Base-by-base conservation (phyloP, 1,140 invertebrate genomes). In the Cydia splendana region DNA sequence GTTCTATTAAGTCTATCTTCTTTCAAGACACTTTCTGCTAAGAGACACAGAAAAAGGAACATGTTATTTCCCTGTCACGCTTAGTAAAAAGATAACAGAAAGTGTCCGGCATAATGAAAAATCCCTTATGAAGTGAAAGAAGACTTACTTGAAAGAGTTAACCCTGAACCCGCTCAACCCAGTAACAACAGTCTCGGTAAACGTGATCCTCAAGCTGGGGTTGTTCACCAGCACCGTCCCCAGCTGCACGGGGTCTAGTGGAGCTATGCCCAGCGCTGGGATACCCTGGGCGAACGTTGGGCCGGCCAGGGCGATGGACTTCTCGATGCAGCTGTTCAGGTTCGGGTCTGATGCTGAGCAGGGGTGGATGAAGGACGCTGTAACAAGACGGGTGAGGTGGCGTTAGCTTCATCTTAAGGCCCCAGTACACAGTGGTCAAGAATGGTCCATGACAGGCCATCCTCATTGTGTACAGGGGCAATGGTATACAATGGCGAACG, bases 301-400 rank as follows among this genome's bases (percentile, higher is more conserved):
- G 5, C 92, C 88, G 2, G 90, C 88, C 1, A 75, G 78, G 5
- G 90, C 77, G 7, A 94, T 90, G 10, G 90, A 87, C 45, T 91
- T 86, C 62, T 92, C 82, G 0, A 95, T 84, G 78, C 95, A 95
- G 76, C 93, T 85, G 80, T 91, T 91, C 9, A 95, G 77, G 1
- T 94, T 86, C 0, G 93, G 93, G 77, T 94, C 94, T 28, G 92
- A 92, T 67, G 88, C 86, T 15, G 91, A 91, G 83, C 95, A 95
- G 12, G 93, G 80, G 30, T 88, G 91, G 45, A 95, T 91, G 87
- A 93, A 95, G 0, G 92, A 85, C 4, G 95, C 95, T 95, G 91
- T 48, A 93, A 91, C 76, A 77, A 6, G 34, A 34, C 5, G 5
- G 4, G 5, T 34, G 34, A 34, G 34, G 5, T 24, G 0, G 5